Percentiles rank a stretch among this genome's conserved stretches.
Evolutionary conservation across 1,140 invertebrate genomes (phyloP).

Genomic region (Pollicipes pollicipes): DNA sequence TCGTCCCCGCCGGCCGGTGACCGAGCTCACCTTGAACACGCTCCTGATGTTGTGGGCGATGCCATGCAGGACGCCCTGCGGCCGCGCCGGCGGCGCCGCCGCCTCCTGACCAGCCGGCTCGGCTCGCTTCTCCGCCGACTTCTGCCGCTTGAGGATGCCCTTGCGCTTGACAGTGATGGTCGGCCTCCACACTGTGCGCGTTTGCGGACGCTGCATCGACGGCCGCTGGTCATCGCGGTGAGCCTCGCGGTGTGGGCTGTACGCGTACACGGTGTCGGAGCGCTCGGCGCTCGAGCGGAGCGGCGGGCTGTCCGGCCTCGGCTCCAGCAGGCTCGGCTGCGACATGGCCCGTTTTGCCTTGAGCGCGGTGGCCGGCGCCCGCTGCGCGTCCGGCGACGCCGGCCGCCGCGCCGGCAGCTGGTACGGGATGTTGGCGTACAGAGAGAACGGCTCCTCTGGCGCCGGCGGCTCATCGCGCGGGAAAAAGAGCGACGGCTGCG

Average conservation of each 20-base stretch:
- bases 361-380: not conserved
- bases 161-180: not conserved
- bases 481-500: not conserved
- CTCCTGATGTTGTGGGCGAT: not conserved
- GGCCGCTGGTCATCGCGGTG: too few species aligned
- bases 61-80: not conserved
- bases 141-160: not conserved
- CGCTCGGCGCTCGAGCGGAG: not conserved
- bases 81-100: too few species aligned
- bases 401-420: not conserved
- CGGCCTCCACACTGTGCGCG: not conserved
- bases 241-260: not conserved
- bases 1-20: too few species aligned
- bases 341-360: not conserved
- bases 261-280: not conserved
- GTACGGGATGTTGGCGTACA: constrained; percentile 1
- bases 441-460: not conserved
- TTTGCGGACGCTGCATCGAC: not conserved
- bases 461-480: not conserved
- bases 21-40: not conserved
- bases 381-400: not conserved
- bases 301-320: not conserved
- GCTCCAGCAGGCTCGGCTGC: not conserved
- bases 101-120: too few species aligned
- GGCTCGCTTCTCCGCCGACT: not conserved